Base-by-base conservation (phyloP, 1,140 invertebrate genomes). In the Drosophila pectinifera region DNA sequence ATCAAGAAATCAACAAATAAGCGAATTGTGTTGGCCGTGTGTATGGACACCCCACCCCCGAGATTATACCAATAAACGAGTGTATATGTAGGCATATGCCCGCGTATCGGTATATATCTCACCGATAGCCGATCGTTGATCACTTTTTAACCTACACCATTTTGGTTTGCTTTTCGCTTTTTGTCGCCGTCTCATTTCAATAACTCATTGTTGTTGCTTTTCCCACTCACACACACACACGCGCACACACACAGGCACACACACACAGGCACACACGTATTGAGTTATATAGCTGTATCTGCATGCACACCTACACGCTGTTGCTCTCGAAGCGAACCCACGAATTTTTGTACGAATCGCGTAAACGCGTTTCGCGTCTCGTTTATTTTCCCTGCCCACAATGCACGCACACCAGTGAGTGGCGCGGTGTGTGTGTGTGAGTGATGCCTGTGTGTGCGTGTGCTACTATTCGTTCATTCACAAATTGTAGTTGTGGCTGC, bases 301-400 rank as follows among this genome's bases (percentile, higher is more conserved):
- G 77, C 80, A 84, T 73, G 57, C 41, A 85, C 81, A 84, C 81
- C 81, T 84, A 85, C 81, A 80, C 67, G 34, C 61, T 41, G 70
- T 22, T 39, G 51, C 67, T 62, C 43, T 57, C 72, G 54, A 56
- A 72, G 46, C 48, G 48, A 51, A 69, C 67, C 67, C 76, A 78
- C 51, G 72, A 78, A 75, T 91, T 91, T 51, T 84, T 91, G 90
- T 91, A 91, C 90, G 90, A 91, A 91, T 91, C 90, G 86, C 90
- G 90, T 91, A 89, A 90, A 89, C 90, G 90, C 90, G 90, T 91
- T 90, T 89, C 80, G 80, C 83, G 80, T 88, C 76, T 91, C 88
- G 88, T 91, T 91, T 89, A 84, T 90, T 91, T 91, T 90, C 90
- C 90, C 90, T 91, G 90, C 90, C 90, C 90, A 91, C 90, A 91